Conservation (phyloP, 2,797 vertebrate species). For the Taeniopygia guttata region DNA sequence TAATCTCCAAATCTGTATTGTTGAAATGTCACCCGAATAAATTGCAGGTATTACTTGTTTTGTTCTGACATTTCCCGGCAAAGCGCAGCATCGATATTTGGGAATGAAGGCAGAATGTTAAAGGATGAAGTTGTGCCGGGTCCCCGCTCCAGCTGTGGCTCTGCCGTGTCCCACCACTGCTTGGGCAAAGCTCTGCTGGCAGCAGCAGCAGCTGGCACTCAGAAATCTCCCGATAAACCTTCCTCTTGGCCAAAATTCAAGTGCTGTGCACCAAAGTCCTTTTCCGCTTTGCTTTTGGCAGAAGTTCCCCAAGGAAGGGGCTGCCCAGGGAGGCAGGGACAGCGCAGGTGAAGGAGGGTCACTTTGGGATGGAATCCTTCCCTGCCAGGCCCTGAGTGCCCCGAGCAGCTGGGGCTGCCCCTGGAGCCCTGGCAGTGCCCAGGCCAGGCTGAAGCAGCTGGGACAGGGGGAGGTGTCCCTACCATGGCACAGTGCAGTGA, state of each 20-base stretch:
- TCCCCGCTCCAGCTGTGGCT: not conserved
- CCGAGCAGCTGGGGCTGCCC: not conserved
- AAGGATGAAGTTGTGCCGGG: not conserved
- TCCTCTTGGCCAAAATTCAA: fast-evolving
- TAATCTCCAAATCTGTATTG: constrained; percentile 60
- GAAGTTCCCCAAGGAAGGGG: fast-evolving
- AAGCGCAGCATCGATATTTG: constrained; percentile 44
- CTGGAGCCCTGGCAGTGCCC: not conserved
- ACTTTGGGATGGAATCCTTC: not conserved
- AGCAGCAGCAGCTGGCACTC: not conserved
- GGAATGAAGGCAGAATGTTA: constrained; percentile 7
- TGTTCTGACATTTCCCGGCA: constrained; percentile 61
- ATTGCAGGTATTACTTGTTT: constrained; percentile 70
- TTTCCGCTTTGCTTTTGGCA: fast-evolving
- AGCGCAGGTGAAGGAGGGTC: not conserved
- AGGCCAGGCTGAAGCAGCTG: not conserved
- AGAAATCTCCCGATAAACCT: fast-evolving
- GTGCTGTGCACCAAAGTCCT: fast-evolving
- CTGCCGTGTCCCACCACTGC: fast-evolving
- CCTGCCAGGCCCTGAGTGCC: not conserved
- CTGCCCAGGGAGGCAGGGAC: not conserved
- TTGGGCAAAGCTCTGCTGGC: not conserved
- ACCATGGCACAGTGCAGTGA: not conserved
- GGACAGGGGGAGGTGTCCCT: not conserved
- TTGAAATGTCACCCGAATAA: constrained; percentile 69